phyloP scores from a whole-genome alignment of 2,888 invertebrate species.

The Dasypogon diadema region DNA sequence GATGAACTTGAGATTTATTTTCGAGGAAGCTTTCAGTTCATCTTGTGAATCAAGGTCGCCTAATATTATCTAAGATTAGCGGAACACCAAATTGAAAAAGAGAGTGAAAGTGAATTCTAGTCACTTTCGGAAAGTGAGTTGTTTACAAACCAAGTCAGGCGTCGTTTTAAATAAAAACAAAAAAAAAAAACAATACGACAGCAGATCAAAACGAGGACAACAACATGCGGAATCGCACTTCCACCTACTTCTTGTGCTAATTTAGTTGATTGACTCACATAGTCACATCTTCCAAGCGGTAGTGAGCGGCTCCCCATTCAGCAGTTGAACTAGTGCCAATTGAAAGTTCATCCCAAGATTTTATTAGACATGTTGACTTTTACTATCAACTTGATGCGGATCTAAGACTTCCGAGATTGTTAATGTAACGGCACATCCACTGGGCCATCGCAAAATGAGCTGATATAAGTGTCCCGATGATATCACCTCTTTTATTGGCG shows the following conservation, averaged over 20 bases:
- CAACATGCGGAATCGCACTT: constrained; percentile 3
- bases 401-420: constrained; percentile 11
- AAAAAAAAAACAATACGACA: too few species aligned
- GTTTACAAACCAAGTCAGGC: constrained; percentile 28
- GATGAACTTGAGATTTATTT: constrained; percentile 28
- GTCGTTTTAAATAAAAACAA: too few species aligned
- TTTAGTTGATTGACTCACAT: constrained; percentile 32
- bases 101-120: constrained; percentile 2
- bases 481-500: background rate
- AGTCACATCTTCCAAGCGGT: background rate
- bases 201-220: constrained; percentile 6
- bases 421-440: background rate
- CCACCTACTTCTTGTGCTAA: constrained; percentile 24
- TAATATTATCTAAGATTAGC: constrained; percentile 3
- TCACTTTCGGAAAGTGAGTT: background rate
- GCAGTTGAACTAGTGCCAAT: constrained; percentile 24
- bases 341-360: constrained; percentile 22
- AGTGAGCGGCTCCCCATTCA: background rate
- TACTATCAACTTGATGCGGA: background rate
- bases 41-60: constrained; percentile 6
- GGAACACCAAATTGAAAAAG: background rate
- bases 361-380: background rate
- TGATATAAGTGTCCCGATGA: background rate
- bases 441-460: too few species aligned
- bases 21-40: constrained; percentile 7